Evolutionary conservation across 2,797 vertebrate genomes (phyloP).

Genomic region (Fistularia commersonii): DNA sequence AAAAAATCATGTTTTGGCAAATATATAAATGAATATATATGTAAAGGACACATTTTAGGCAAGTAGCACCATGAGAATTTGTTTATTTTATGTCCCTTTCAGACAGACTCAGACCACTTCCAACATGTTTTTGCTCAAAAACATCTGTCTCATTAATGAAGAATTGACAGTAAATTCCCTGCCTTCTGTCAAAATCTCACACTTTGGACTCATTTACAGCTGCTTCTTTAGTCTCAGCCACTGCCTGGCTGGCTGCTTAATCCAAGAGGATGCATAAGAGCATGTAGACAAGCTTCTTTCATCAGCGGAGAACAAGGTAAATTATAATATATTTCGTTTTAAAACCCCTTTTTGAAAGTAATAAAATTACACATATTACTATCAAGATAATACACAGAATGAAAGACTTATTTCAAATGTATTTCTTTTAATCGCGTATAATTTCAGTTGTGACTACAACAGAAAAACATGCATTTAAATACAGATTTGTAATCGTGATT

Average conservation of each 20-base stretch:
- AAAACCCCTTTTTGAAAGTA: neutral
- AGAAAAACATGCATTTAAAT: too few species aligned
- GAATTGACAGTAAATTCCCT: conserved; percentile 25
- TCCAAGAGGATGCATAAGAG: conserved; percentile 29
- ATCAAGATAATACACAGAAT: too few species aligned
- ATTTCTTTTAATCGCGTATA: too few species aligned
- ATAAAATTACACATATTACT: too few species aligned
- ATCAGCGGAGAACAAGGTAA: conserved; percentile 39
- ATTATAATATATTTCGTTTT: conserved; percentile 14
- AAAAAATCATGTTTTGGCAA: too few species aligned
- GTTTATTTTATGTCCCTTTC: conserved; percentile 2
- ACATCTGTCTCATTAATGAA: conserved; percentile 41
- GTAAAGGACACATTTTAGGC: too few species aligned
- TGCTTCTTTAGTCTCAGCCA: conserved; percentile 45
- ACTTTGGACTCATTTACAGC: conserved; percentile 35
- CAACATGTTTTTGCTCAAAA: conserved; percentile 13
- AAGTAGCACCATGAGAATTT: neutral
- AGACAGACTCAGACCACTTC: conserved; percentile 5
- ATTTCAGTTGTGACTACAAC: too few species aligned
- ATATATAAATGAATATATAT: neutral
- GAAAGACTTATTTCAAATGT: too few species aligned
- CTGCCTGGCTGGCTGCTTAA: conserved; percentile 28
- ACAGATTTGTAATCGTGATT: too few species aligned
- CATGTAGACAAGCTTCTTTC: conserved; percentile 31
- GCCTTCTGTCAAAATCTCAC: conserved; percentile 37